Conservation (phyloP, 1,140 invertebrate species). For the Pseudoatta argentina region DNA sequence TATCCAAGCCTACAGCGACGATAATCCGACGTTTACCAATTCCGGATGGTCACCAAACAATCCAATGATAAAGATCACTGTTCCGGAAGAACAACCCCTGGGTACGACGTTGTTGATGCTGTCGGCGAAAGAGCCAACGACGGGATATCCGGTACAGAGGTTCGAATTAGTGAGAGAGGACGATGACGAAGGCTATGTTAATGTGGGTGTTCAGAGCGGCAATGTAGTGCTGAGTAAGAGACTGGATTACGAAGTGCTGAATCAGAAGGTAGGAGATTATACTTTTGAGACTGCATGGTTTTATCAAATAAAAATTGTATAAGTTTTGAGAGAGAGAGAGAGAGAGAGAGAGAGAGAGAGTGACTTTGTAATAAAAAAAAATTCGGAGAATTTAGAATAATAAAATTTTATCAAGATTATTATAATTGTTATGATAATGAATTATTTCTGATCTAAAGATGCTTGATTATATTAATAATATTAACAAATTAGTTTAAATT, state of each 20-base stretch:
- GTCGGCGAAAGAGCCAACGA: conserved; percentile 91
- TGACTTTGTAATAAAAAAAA: neutral
- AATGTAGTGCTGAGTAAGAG: conserved; percentile 91
- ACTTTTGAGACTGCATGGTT: neutral
- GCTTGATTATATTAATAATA: neutral
- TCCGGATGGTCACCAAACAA: conserved; percentile 89
- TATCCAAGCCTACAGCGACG: conserved; percentile 92
- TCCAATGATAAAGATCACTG: conserved; percentile 89
- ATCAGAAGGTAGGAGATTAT: conserved; percentile 86
- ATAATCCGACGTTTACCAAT: conserved; percentile 92
- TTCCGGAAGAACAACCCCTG: conserved; percentile 93
- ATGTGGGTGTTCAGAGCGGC: conserved; percentile 89
- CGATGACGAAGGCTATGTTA: conserved; percentile 85
- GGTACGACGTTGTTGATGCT: conserved; percentile 92
- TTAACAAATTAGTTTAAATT: neutral
- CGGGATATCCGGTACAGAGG: conserved; percentile 88
- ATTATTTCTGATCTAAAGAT: neutral
- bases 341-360: neutral
- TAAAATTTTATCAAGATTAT: neutral
- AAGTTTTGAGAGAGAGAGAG: neutral
- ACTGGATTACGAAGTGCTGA: conserved; percentile 91
- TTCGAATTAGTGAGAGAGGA: conserved; percentile 87
- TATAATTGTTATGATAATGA: neutral
- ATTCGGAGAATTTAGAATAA: too few relatives aligned
- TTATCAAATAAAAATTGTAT: neutral